Evolutionary conservation across 1,140 invertebrate genomes (phyloP).

Genomic region (Aphelinus certus): DNA sequence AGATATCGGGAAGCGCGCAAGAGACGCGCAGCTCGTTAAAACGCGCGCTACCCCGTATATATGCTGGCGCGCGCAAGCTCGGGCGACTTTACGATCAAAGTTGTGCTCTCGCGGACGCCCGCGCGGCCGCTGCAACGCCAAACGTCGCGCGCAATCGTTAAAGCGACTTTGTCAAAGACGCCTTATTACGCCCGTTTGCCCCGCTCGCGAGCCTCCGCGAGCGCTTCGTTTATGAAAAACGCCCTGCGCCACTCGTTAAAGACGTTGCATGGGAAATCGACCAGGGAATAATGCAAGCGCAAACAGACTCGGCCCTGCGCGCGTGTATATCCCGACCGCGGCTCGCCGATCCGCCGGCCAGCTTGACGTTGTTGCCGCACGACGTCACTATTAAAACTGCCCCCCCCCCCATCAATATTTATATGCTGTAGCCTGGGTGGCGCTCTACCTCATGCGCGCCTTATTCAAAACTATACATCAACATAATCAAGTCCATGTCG

Average conservation of each 20-base stretch:
- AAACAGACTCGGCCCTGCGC: not conserved
- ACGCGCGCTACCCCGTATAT: not conserved
- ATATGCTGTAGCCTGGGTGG: too few species aligned
- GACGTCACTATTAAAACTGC: too few species aligned
- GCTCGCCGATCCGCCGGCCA: too few species aligned
- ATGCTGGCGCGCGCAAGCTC: too few species aligned
- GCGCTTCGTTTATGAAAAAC: constrained; percentile 5
- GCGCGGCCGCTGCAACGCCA: constrained; percentile 1
- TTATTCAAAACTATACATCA: too few species aligned
- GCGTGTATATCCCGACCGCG: too few species aligned
- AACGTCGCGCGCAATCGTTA: constrained; percentile 35
- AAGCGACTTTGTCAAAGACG: constrained; percentile 25
- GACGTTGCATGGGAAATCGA: not conserved
- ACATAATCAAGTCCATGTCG: too few species aligned
- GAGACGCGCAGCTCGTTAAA: constrained; percentile 33
- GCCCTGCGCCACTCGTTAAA: not conserved
- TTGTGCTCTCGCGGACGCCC: constrained; percentile 24
- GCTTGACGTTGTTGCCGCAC: too few species aligned
- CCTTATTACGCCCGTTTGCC: constrained; percentile 29
- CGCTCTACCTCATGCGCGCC: too few species aligned
- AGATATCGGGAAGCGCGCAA: too few species aligned
- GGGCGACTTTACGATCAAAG: constrained; percentile 38
- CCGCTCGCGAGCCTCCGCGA: not conserved
- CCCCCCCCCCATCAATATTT: too few species aligned
- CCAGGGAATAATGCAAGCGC: constrained; percentile 6